These are phyloP conservation scores for Scelioninae gen. 1 DNA, from an alignment of 2,888 invertebrate species.

Conservation along the genomic window DNA sequence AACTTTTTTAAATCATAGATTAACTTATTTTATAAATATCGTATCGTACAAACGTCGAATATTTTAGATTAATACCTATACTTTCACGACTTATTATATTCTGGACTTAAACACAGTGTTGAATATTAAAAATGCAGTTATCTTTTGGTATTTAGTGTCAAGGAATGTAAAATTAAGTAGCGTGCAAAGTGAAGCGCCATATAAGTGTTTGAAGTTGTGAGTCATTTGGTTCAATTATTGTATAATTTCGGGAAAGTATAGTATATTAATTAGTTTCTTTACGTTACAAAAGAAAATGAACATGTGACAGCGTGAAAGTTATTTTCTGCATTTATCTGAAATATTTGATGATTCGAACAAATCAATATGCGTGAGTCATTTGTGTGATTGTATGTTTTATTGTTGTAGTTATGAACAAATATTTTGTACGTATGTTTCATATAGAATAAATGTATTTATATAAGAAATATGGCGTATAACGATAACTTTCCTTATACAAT, in stretches of 20 bases:
- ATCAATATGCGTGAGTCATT: conserved; percentile 17
- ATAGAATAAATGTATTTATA: conserved; percentile 63
- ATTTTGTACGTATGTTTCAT: conserved; percentile 52
- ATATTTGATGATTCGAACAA: not conserved
- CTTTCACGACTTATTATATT: no score
- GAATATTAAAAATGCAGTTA: no score
- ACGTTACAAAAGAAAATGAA: not conserved
- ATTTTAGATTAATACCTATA: no score
- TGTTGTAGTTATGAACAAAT: conserved; percentile 38
- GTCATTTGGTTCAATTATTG: no score
- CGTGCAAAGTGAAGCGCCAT: no score
- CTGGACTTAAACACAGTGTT: no score
- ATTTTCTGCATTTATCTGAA: conserved; percentile 1
- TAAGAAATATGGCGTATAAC: conserved; percentile 25
- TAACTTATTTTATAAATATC: conserved; percentile 33
- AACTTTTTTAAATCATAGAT: conserved; percentile 38
- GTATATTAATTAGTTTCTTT: conserved; percentile 15
- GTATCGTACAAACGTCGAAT: conserved; percentile 35
- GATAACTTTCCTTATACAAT: not conserved
- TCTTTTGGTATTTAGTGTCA: no score
- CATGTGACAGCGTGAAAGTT: conserved; percentile 1
- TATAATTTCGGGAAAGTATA: no score
- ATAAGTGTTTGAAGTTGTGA: no score
- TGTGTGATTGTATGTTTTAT: conserved; percentile 32
- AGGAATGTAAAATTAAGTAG: no score